Percentiles rank a stretch among this genome's conserved stretches.
These are phyloP conservation scores for Cantharis rufa DNA, from an alignment of 2,888 invertebrate species.

Conservation along the genomic window DNA sequence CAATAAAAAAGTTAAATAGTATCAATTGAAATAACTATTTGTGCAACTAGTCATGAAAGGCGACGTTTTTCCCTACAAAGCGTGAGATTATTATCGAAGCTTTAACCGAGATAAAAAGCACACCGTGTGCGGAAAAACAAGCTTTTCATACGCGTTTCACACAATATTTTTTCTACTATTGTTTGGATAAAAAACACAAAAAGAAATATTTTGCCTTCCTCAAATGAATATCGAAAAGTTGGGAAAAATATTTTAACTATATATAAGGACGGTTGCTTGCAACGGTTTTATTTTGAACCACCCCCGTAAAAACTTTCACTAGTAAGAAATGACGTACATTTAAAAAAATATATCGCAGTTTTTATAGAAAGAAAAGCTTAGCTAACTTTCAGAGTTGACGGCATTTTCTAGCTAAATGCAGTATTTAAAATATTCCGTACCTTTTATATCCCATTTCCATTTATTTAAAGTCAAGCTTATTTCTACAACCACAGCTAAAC, in stretches of 20 bases:
- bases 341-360: not conserved
- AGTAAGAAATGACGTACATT: not conserved
- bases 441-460: slow-evolving; percentile 1
- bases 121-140: no score
- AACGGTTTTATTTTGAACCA: not conserved
- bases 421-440: not conserved
- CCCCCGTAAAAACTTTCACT: not conserved
- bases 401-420: not conserved
- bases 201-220: no score
- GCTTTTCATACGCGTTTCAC: no score
- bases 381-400: not conserved
- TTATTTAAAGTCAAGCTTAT: not conserved
- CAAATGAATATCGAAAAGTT: no score
- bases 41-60: no score
- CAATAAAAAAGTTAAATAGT: not conserved
- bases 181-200: no score
- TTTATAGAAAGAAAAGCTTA: not conserved
- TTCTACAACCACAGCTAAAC: slow-evolving; percentile 3
- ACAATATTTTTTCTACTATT: no score
- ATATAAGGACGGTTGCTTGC: not conserved
- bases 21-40: not conserved
- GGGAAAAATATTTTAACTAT: not conserved
- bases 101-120: no score
- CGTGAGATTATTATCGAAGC: no score
- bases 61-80: no score